A percentile compares a stretch with the other conserved stretches of the same genome.
Conservation (phyloP, 2,888 invertebrate genomes). For the Hyalella azteca region DNA sequence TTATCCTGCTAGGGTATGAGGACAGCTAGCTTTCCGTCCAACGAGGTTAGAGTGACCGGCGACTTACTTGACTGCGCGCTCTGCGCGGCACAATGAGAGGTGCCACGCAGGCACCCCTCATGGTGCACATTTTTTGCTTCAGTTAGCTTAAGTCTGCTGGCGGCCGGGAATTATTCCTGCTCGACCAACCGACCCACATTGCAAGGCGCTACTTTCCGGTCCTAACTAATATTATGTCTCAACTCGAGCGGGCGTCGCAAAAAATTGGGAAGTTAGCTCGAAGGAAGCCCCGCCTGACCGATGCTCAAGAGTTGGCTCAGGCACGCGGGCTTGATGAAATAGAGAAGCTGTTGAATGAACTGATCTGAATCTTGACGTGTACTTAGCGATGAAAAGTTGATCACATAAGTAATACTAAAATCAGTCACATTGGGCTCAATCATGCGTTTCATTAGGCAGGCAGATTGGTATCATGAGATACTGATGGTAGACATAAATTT, state of each 20-base stretch:
- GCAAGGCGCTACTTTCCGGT: not conserved
- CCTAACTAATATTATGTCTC: not conserved
- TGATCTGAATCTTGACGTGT: slow-evolving; percentile 2
- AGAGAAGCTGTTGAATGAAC: not conserved
- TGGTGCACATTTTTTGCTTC: not conserved
- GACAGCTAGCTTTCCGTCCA: no score
- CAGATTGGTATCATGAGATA: not conserved
- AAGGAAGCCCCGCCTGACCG: not conserved
- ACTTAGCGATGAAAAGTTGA: slow-evolving; percentile 4
- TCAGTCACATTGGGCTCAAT: not conserved
- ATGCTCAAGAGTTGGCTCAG: not conserved
- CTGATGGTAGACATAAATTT: slow-evolving; percentile 1
- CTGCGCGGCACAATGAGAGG: not conserved
- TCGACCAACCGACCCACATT: slow-evolving; percentile 26
- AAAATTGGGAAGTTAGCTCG: slow-evolving; percentile 22
- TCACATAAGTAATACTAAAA: not conserved
- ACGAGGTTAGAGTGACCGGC: no score
- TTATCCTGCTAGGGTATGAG: no score
- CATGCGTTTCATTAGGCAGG: not conserved
- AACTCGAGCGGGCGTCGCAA: not conserved
- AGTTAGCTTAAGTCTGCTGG: not conserved
- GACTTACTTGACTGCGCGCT: not conserved
- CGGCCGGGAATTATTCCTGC: not conserved
- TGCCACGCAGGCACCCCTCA: not conserved
- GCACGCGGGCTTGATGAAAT: not conserved